phyloP scores from a whole-genome alignment of 2,888 invertebrate species.

The Phyllotreta striolata region DNA sequence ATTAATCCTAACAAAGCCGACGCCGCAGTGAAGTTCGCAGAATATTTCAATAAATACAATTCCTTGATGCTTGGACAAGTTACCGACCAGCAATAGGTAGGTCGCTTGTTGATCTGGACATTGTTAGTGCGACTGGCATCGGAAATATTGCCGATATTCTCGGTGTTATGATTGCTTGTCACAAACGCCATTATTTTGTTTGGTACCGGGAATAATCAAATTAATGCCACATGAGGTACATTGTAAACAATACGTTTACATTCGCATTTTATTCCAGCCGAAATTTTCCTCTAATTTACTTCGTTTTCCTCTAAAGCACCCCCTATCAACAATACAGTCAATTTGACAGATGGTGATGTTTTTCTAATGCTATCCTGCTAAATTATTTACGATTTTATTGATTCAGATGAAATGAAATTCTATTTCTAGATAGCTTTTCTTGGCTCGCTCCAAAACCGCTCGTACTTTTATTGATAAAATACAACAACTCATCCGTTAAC shows the following conservation, averaged over 20 bases:
- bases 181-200: slow-evolving; percentile 63
- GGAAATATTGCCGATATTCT: slow-evolving; percentile 55
- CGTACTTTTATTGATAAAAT: too few species aligned
- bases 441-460: neutral
- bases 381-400: slow-evolving; percentile 36
- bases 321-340: slow-evolving; percentile 5
- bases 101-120: slow-evolving; percentile 30
- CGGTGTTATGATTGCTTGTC: slow-evolving; percentile 64
- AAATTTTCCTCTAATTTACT: slow-evolving; percentile 6
- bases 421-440: slow-evolving; percentile 4
- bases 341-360: slow-evolving; percentile 39
- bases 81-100: slow-evolving; percentile 57
- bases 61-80: slow-evolving; percentile 56
- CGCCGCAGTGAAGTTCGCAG: slow-evolving; percentile 67
- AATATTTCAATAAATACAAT: slow-evolving; percentile 61
- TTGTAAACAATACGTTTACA: slow-evolving; percentile 55
- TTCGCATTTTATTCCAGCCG: slow-evolving; percentile 36
- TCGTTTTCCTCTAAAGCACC: neutral
- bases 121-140: slow-evolving; percentile 3
- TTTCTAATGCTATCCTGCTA: slow-evolving; percentile 32
- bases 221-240: slow-evolving; percentile 51
- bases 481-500: too few species aligned
- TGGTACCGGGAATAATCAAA: slow-evolving; percentile 61
- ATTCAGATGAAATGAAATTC: slow-evolving; percentile 15
- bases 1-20: slow-evolving; percentile 66